These are phyloP conservation scores for Hipposideros larvatus DNA, from an alignment of 2,797 vertebrate species.

Conservation along the genomic window DNA sequence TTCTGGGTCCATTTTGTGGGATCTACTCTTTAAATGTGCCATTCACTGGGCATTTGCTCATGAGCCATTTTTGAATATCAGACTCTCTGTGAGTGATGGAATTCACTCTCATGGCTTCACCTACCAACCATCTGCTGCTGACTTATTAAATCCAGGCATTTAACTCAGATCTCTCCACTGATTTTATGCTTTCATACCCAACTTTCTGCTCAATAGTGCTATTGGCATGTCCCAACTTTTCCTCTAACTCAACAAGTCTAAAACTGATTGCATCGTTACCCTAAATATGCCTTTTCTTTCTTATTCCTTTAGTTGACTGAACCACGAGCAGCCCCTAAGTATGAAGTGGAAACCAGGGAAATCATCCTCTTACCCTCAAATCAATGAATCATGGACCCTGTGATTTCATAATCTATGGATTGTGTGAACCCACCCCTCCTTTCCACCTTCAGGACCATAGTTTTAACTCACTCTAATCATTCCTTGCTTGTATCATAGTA, in stretches of 20 bases:
- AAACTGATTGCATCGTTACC: neutral
- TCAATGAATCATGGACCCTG: neutral
- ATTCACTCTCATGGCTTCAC: neutral
- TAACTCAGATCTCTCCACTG: neutral
- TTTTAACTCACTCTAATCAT: neutral
- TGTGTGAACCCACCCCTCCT: neutral
- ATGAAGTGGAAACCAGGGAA: neutral
- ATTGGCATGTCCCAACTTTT: neutral
- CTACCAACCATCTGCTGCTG: neutral
- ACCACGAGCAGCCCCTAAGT: neutral
- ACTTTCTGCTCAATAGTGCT: neutral
- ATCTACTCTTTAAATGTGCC: neutral
- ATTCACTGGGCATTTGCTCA: neutral
- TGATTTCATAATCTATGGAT: rapidly evolving
- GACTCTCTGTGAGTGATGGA: neutral
- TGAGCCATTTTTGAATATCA: neutral
- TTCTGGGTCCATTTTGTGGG: neutral
- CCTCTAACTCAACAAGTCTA: neutral
- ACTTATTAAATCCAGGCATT: neutral
- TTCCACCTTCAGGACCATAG: neutral
- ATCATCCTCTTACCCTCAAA: neutral
- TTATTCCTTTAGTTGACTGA: neutral
- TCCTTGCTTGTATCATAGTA: neutral
- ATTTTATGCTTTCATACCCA: neutral
- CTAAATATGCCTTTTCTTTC: neutral